These are phyloP conservation scores for Nymphalis io DNA, from an alignment of 1,140 invertebrate species.

Conservation along the genomic window DNA sequence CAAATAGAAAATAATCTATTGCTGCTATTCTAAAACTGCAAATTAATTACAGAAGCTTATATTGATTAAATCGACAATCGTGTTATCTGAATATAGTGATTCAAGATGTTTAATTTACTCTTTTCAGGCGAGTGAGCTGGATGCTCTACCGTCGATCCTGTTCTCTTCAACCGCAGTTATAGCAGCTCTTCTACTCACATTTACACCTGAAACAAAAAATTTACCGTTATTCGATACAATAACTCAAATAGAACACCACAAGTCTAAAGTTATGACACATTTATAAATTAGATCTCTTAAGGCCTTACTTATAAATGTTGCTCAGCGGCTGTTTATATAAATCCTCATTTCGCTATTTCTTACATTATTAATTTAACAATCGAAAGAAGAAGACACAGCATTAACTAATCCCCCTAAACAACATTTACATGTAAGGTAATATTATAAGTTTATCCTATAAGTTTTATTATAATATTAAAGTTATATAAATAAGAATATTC, in stretches of 20 bases:
- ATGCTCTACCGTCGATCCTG: conserved; percentile 54
- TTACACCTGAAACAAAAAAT: conserved; percentile 62
- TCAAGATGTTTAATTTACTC: background rate
- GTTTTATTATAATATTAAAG: background rate
- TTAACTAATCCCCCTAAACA: too few species aligned
- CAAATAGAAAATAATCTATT: too few species aligned
- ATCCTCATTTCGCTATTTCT: too few species aligned
- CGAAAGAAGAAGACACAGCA: too few species aligned
- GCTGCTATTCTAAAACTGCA: too few species aligned
- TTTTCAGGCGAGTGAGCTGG: conserved; percentile 49
- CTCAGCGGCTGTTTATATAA: too few species aligned
- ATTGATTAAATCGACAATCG: background rate
- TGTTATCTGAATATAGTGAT: conserved; percentile 1
- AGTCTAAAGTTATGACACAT: conserved; percentile 43
- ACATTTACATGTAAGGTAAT: too few species aligned
- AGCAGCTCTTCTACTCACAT: conserved; percentile 48
- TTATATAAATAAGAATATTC: background rate
- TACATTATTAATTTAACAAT: too few species aligned
- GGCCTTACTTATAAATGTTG: too few species aligned
- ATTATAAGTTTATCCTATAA: too few species aligned
- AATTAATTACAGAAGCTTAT: too few species aligned
- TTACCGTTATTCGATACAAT: conserved; percentile 65
- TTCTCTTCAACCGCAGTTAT: conserved; percentile 55
- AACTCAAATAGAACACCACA: conserved; percentile 53
- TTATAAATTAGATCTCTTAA: conserved; percentile 30